These are phyloP conservation scores for Aleiodes alternator DNA, from an alignment of 2,888 invertebrate species.

Conservation along the genomic window DNA sequence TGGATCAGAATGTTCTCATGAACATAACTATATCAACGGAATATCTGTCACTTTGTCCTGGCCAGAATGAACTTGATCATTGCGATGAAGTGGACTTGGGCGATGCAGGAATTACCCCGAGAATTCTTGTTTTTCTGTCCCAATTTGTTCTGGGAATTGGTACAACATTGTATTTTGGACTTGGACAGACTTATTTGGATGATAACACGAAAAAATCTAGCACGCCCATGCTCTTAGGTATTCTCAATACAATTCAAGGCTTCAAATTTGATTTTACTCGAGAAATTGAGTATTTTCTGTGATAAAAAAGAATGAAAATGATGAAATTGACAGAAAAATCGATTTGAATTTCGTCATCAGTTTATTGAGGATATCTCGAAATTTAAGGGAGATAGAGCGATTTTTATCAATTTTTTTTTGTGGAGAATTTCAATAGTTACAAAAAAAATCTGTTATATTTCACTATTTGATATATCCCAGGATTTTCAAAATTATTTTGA, in stretches of 20 bases:
- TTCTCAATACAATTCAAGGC: neutral
- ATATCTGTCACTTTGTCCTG: conserved; percentile 66
- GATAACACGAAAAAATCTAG: conserved; percentile 82
- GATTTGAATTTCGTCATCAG: too few relatives aligned
- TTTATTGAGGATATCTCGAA: too few relatives aligned
- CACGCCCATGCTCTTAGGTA: conserved; percentile 80
- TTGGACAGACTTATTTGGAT: conserved; percentile 83
- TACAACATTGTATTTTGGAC: conserved; percentile 81
- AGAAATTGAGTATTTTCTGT: neutral
- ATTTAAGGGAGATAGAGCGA: too few relatives aligned
- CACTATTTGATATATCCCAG: too few relatives aligned
- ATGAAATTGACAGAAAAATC: too few relatives aligned
- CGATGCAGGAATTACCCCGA: conserved; percentile 75
- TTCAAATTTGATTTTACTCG: too few relatives aligned
- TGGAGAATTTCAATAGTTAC: too few relatives aligned
- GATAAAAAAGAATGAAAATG: too few relatives aligned
- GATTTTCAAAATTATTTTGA: too few relatives aligned
- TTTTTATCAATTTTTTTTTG: too few relatives aligned
- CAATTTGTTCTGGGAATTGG: conserved; percentile 84
- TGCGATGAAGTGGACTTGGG: conserved; percentile 75
- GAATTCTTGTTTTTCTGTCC: conserved; percentile 80
- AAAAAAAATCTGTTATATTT: too few relatives aligned
- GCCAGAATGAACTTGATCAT: conserved; percentile 65
- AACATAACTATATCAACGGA: conserved; percentile 60
- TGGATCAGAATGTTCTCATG: conserved; percentile 65